Percentiles rank a stretch among this genome's conserved stretches.
These are phyloP conservation scores for Neolamprologus cancellatus DNA, from an alignment of 2,113 vertebrate species.

Conservation along the genomic window DNA sequence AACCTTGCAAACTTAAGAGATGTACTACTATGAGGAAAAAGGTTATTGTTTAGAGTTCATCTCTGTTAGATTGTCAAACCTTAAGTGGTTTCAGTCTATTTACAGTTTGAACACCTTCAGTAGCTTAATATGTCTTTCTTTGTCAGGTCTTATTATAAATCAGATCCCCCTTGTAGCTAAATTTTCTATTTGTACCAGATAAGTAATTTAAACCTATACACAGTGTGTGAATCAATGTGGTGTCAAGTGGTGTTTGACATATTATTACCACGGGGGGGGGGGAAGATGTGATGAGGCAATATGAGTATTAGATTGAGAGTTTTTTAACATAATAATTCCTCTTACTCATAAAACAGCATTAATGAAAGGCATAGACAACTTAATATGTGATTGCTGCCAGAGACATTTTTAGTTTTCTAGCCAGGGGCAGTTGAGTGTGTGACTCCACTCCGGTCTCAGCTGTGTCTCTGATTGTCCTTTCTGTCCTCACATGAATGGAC, in stretches of 20 bases:
- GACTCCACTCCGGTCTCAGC: background rate
- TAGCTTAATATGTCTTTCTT: background rate
- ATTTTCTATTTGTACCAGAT: background rate
- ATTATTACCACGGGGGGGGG: background rate
- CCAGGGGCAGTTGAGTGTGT: background rate
- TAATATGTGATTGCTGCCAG: background rate
- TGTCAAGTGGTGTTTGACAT: background rate
- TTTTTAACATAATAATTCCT: background rate
- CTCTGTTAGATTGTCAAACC: background rate
- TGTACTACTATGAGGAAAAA: background rate
- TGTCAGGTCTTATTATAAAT: background rate
- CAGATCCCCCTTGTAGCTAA: background rate
- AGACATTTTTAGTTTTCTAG: background rate
- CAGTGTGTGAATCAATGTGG: background rate
- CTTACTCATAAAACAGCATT: background rate
- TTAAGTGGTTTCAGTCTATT: background rate
- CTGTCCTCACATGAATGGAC: slow-evolving; percentile 30
- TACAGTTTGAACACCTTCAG: background rate
- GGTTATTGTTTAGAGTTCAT: background rate
- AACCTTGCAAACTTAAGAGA: background rate
- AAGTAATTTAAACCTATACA: background rate
- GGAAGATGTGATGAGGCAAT: background rate
- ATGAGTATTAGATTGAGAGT: background rate
- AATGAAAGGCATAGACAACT: background rate
- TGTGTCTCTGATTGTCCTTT: slow-evolving; percentile 11